A percentile compares a stretch with the other conserved stretches of the same genome.
Evolutionary conservation across 2,797 vertebrate genomes (phyloP).

Genomic region (Crenichthys baileyi): DNA sequence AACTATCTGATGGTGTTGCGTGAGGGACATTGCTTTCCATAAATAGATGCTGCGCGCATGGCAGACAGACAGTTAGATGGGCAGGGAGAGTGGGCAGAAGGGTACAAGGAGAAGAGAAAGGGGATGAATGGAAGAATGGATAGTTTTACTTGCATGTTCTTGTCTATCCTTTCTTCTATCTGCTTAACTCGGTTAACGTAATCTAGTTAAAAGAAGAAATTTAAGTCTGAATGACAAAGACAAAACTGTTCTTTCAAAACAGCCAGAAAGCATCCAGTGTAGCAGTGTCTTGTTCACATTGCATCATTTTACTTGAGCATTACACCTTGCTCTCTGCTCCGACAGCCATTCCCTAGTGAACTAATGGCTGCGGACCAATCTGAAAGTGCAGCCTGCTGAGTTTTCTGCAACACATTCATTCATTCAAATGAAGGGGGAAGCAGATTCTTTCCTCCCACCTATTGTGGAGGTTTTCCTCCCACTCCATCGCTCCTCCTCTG

Average conservation of each 20-base stretch:
- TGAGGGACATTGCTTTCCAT: slow-evolving; percentile 84
- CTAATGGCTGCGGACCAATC: slow-evolving; percentile 52
- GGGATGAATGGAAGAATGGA: slow-evolving; percentile 37
- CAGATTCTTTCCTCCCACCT: slow-evolving; percentile 1
- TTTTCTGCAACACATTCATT: slow-evolving; percentile 57
- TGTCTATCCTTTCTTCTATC: slow-evolving; percentile 2
- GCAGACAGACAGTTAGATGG: slow-evolving; percentile 49
- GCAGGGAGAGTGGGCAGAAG: slow-evolving; percentile 41
- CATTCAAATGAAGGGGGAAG: slow-evolving; percentile 48
- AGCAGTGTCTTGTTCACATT: slow-evolving; percentile 9
- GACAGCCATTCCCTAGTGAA: slow-evolving; percentile 55
- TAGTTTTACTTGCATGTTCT: slow-evolving; percentile 32
- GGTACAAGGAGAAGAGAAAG: slow-evolving; percentile 29
- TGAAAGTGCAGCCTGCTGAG: slow-evolving; percentile 49
- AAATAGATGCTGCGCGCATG: slow-evolving; percentile 77
- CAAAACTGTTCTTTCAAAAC: slow-evolving; percentile 16
- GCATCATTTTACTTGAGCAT: slow-evolving; percentile 43
- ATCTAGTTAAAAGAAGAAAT: slow-evolving; percentile 35
- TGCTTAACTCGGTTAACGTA: slow-evolving; percentile 50
- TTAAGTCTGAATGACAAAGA: slow-evolving; percentile 14
- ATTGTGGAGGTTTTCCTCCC: slow-evolving; percentile 41
- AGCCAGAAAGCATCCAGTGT: slow-evolving; percentile 26
- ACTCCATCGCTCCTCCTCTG: slow-evolving; percentile 22
- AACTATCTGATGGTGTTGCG: slow-evolving; percentile 79
- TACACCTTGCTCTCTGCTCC: slow-evolving; percentile 35